Base-by-base conservation (phyloP, 2,888 invertebrate species). In the Euphydryas editha region DNA sequence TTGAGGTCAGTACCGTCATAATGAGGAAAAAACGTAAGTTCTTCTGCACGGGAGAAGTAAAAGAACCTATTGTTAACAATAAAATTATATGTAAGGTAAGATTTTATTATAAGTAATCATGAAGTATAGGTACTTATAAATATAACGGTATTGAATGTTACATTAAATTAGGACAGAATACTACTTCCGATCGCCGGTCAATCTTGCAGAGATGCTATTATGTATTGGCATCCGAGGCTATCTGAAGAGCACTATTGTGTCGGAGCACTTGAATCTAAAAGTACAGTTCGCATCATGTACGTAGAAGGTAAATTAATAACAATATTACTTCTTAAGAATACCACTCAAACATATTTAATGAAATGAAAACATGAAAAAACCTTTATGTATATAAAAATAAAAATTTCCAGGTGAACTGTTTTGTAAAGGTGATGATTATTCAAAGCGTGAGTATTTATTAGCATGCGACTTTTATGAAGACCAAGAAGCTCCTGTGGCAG, bases 401-500 rank as follows among this genome's bases (percentile, higher is more conserved):
- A 7, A 30, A 30, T 58, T 79, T 75, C 21, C 73, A 92, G 92
- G 92, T 74, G 91, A 92, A 75, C 87, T 92, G 84, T 90, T 88
- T 77, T 92, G 92, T 73, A 90, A 86, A 73, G 92, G 92, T 6
- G 92, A 92, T 42, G 92, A 92, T 71, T 92, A 92, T 72, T 92
- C 92, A 0, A 92, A 92, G 70, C 78, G 92, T 46, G 92, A 92
- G 73, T 92, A 81, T 74, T 79, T 92, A 54, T 73, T 92, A 21
- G 92, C 92, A 1, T 92, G 92, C 75, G 92, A 92, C 62, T 92
- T 92, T 75, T 92, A 90, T 69, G 92, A 92, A 78, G 92, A 92
- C 57, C 92, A 92, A 76, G 92, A 92, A 73, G 81, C 91, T 5
- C 92, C 92, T 7, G 90, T 92, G 2, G 92, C 92, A 3, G 90